A percentile compares a stretch with the other conserved stretches of the same genome.
Evolutionary conservation across 2,888 invertebrate genomes (phyloP).

Genomic region (Chaetogeoica ovagalla): DNA sequence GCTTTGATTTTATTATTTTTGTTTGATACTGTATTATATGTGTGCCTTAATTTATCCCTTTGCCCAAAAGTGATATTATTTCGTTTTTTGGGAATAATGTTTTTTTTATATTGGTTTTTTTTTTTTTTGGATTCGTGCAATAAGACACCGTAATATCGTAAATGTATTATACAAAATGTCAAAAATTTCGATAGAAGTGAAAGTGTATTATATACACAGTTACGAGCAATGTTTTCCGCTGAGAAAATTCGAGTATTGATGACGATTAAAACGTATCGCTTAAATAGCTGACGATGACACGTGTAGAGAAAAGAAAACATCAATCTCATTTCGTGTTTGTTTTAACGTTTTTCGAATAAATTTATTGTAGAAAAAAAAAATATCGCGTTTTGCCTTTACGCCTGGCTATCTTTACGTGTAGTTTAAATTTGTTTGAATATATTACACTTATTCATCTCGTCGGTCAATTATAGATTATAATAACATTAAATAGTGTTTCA

Average conservation of each 20-base stretch:
- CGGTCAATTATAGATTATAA: neutral
- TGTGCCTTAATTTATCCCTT: too few relatives aligned
- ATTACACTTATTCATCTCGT: neutral
- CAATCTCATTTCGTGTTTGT: neutral
- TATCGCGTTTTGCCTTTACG: neutral
- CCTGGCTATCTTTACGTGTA: neutral
- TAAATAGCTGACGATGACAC: neutral
- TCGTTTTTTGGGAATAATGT: too few relatives aligned
- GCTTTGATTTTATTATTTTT: too few relatives aligned
- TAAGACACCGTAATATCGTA: too few relatives aligned
- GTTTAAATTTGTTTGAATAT: neutral
- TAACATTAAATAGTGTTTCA: neutral
- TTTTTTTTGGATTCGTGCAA: too few relatives aligned
- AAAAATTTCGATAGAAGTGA: slow-evolving; percentile 14
- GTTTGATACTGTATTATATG: too few relatives aligned
- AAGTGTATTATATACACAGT: neutral
- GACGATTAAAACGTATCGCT: neutral
- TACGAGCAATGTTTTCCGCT: neutral
- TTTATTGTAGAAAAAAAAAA: too few relatives aligned
- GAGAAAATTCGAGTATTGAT: neutral
- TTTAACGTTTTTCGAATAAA: neutral
- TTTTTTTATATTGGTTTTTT: too few relatives aligned
- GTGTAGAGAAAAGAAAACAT: neutral
- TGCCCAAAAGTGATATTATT: too few relatives aligned
- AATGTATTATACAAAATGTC: slow-evolving; percentile 3